These are phyloP conservation scores for Falco berigora DNA, from an alignment of 2,797 vertebrate species.

Conservation along the genomic window DNA sequence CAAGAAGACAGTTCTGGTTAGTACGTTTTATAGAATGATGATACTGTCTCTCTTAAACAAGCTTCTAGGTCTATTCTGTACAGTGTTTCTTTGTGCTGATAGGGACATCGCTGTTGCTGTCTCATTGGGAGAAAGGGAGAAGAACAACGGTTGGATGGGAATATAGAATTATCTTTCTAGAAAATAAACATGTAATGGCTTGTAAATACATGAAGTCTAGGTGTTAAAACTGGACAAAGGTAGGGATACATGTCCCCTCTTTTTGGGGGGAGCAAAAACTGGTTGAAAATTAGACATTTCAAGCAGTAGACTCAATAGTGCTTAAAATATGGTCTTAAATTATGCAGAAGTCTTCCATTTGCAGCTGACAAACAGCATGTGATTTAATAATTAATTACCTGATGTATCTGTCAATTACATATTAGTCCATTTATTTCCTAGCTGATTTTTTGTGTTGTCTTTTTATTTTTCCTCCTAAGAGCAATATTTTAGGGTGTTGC, in stretches of 20 bases:
- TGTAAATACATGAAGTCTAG: not conserved
- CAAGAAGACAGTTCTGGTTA: not conserved
- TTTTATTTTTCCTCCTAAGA: not conserved
- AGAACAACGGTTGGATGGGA: not conserved
- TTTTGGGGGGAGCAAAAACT: not conserved
- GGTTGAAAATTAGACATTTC: not conserved
- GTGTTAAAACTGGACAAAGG: not conserved
- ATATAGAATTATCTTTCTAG: not conserved
- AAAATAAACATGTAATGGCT: not conserved
- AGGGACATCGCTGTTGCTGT: not conserved
- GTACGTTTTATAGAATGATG: not conserved
- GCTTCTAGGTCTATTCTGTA: not conserved
- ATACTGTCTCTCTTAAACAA: not conserved
- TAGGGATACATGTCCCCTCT: not conserved
- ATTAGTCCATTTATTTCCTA: not conserved
- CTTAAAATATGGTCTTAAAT: constrained; percentile 1
- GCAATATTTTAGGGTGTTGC: not conserved
- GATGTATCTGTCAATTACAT: not conserved
- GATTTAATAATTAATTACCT: constrained; percentile 56
- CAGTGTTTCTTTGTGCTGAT: not conserved
- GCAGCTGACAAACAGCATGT: not conserved
- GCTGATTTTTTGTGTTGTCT: not conserved
- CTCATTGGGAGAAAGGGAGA: not conserved
- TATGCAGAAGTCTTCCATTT: constrained; percentile 36
- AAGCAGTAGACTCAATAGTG: not conserved